Base-by-base conservation (phyloP, 2,113 vertebrate species). In the Hydrolagus affinis region DNA sequence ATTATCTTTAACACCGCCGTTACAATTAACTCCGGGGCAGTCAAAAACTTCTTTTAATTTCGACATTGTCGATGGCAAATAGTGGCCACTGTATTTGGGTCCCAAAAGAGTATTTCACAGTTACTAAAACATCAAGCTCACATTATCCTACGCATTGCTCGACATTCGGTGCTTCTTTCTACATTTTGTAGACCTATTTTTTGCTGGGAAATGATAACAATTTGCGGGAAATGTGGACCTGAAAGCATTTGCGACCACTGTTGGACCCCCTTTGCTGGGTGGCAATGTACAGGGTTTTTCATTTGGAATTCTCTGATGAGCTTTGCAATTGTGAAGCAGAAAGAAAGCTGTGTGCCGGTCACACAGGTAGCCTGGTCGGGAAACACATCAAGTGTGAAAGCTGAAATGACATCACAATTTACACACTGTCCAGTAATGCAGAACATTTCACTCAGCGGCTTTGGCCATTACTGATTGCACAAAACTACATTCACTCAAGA, bases 321-420 rank as follows among this genome's bases (percentile, higher is more conserved):
- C 62, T 64, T 17, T 83, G 78, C 62, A n/a, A 25, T 83, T 83
- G 64, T 83, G 32, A 68, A 62, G 60, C 78, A 64, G 25, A 32
- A 66, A 64, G 25, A 32, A 66, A 83, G 60, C 78, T 83, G 30
- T 83, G 62, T 83, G 59, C 59, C 17, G 66, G 66, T 28, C 15
- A 10, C 64, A 83, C 62, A 64, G 32, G 78, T 60, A 68, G 77
- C 23, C n/a, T 80, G 77, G 77, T 64, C 32, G 25, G 77, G 59
- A 68, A 78, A 64, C 78, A 28, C 25, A 14, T 64, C 23, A 25
- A 68, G 78, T 83, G 78, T 83, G 78, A 83, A 83, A 83, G 64
- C 60, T 83, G 62, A 83, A 83, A 66, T 83, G 78, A 30, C 78
- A 68, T 64, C 78, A 83, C 60, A 19, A 83, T 83, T 83, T 83